These are phyloP conservation scores for Aphidius colemani DNA, from an alignment of 2,888 invertebrate species.

Conservation along the genomic window DNA sequence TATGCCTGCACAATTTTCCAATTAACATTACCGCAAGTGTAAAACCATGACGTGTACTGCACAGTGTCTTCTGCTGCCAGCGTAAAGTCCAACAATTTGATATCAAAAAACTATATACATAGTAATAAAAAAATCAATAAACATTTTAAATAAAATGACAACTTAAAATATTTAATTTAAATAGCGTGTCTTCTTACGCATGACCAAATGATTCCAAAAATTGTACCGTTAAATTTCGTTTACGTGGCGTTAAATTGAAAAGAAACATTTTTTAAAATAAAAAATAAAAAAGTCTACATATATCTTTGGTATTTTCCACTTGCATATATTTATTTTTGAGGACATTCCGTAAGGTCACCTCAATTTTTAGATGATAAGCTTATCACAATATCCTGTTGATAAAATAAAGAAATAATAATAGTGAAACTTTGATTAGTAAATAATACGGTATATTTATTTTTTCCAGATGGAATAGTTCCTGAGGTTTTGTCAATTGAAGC, in stretches of 20 bases:
- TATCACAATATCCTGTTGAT: conserved; percentile 9
- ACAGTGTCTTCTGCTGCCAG: neutral
- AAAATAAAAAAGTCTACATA: too few species aligned
- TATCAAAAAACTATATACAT: neutral
- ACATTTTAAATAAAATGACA: too few species aligned
- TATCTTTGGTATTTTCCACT: too few species aligned
- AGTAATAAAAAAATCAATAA: too few species aligned
- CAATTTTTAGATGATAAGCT: neutral
- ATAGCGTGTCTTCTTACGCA: neutral
- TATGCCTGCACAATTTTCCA: neutral
- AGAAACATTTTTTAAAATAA: too few species aligned
- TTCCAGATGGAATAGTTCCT: conserved; percentile 9
- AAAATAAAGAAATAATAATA: too few species aligned
- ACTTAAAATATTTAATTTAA: too few species aligned
- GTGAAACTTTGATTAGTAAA: too few species aligned
- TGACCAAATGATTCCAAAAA: neutral
- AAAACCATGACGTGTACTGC: conserved; percentile 3
- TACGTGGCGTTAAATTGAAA: neutral
- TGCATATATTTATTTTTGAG: neutral
- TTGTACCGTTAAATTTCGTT: conserved; percentile 11
- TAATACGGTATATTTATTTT: neutral
- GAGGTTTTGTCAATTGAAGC: neutral
- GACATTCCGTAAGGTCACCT: neutral
- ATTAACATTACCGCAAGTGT: conserved; percentile 16
- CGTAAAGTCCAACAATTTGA: neutral